Conservation (phyloP, 2,888 invertebrate species). For the Machimus atricapillus region DNA sequence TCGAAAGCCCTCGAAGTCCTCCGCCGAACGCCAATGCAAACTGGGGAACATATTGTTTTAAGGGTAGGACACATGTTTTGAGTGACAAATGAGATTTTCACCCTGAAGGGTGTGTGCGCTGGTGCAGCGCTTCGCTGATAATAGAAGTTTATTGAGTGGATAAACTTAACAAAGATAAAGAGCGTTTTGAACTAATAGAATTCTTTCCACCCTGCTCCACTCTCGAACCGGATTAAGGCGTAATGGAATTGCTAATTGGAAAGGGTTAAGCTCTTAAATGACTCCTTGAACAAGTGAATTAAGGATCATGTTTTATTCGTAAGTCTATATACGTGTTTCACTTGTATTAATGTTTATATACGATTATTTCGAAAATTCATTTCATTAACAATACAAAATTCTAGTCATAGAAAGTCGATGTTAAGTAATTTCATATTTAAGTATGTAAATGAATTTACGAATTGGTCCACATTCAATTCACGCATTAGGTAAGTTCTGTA, state of each 20-base stretch:
- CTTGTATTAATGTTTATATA: neutral
- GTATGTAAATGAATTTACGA: no score
- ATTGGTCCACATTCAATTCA: no score
- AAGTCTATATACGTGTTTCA: neutral
- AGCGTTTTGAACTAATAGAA: neutral
- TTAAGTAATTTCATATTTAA: no score
- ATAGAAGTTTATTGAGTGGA: slow-evolving; percentile 13
- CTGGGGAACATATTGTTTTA: slow-evolving; percentile 21
- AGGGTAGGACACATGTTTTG: slow-evolving; percentile 5
- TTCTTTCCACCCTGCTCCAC: neutral
- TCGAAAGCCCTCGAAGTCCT: neutral
- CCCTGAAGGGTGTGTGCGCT: neutral
- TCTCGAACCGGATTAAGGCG: neutral
- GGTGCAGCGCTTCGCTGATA: neutral
- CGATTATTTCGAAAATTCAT: neutral
- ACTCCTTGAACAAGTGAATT: neutral
- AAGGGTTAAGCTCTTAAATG: neutral
- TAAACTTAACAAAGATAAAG: slow-evolving; percentile 1
- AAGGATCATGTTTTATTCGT: neutral
- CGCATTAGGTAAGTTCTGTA: no score
- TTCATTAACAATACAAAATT: neutral
- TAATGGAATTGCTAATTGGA: neutral
- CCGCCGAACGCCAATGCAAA: neutral
- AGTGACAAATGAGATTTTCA: slow-evolving; percentile 28
- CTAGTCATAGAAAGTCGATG: no score